phyloP scores from a whole-genome alignment of 2,113 vertebrate genomes.

The Thalassarche chlororhynchos region DNA sequence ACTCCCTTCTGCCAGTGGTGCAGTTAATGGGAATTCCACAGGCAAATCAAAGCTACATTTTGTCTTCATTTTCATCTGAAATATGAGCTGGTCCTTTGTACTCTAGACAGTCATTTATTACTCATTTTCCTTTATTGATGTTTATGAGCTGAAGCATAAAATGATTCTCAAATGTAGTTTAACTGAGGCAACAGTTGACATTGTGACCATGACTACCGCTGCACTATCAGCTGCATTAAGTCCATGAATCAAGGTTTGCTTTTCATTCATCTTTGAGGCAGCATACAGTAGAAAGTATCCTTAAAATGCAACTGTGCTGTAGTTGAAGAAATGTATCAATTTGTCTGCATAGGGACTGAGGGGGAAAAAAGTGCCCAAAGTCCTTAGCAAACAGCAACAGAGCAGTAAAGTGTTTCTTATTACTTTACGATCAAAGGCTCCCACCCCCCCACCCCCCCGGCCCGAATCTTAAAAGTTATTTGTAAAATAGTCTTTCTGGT shows the following conservation, averaged over 20 bases:
- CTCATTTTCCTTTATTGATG: conserved; percentile 75
- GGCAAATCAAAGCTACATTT: conserved; percentile 76
- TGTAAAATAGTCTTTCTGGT: not conserved
- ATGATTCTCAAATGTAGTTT: conserved; percentile 74
- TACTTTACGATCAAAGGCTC: not conserved
- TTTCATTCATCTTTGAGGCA: conserved; percentile 45
- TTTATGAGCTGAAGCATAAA: conserved; percentile 75
- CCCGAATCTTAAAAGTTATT: not conserved
- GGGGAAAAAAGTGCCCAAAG: not conserved
- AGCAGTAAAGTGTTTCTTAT: not conserved
- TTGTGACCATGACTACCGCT: conserved; percentile 56
- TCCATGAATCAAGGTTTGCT: conserved; percentile 66
- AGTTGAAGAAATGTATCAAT: conserved; percentile 57
- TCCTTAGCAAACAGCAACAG: not conserved
- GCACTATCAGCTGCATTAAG: not conserved
- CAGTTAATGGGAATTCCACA: conserved; percentile 78
- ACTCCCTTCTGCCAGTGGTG: conserved; percentile 70
- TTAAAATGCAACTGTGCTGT: conserved; percentile 46
- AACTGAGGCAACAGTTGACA: conserved; percentile 73
- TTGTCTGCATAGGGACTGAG: conserved; percentile 38
- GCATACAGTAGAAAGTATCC: conserved; percentile 2
- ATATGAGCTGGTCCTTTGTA: conserved; percentile 77
- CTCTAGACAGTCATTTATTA: conserved; percentile 74
- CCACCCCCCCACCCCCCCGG: too few relatives aligned
- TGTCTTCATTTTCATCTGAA: conserved; percentile 81